Evolutionary conservation across 1,140 invertebrate genomes (phyloP).

Genomic region (Bilobella aurantiaca): DNA sequence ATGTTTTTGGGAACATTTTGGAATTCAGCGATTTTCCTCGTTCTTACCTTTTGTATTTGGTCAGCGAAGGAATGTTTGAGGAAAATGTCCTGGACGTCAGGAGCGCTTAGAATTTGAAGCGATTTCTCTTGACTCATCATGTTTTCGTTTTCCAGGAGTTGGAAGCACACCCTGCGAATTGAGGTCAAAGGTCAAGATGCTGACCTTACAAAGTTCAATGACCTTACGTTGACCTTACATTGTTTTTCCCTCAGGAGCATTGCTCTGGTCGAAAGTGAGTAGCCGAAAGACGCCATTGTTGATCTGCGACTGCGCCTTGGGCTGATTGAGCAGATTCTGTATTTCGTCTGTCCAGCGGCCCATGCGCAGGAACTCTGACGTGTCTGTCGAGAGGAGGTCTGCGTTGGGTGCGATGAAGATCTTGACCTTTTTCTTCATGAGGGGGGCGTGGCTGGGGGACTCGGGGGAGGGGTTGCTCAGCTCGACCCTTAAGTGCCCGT

Average conservation of each 20-base stretch:
- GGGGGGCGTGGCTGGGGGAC: neutral
- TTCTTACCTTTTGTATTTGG: conserved; percentile 27
- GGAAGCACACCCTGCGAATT: conserved; percentile 32
- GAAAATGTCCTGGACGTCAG: conserved; percentile 29
- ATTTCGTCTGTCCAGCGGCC: conserved; percentile 28
- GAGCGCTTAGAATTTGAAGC: conserved; percentile 28
- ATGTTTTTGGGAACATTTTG: neutral
- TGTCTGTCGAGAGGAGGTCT: conserved; percentile 26
- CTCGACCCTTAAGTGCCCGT: conserved; percentile 29
- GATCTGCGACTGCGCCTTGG: conserved; percentile 6
- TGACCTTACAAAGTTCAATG: neutral
- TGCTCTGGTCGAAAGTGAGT: conserved; percentile 31
- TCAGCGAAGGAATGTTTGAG: conserved; percentile 29
- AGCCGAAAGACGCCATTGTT: conserved; percentile 25
- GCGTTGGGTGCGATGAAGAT: conserved; percentile 31
- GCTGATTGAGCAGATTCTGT: conserved; percentile 22
- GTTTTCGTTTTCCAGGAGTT: conserved; percentile 34
- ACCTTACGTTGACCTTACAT: conserved; percentile 18
- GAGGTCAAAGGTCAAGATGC: neutral
- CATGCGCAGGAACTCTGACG: conserved; percentile 23
- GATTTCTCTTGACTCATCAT: conserved; percentile 32
- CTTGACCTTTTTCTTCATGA: conserved; percentile 31
- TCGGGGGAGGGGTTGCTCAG: conserved; percentile 14
- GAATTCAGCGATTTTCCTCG: neutral
- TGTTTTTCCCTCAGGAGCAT: conserved; percentile 33